Conservation (phyloP, 2,888 invertebrate genomes). For the Lochmaea crataegi region DNA sequence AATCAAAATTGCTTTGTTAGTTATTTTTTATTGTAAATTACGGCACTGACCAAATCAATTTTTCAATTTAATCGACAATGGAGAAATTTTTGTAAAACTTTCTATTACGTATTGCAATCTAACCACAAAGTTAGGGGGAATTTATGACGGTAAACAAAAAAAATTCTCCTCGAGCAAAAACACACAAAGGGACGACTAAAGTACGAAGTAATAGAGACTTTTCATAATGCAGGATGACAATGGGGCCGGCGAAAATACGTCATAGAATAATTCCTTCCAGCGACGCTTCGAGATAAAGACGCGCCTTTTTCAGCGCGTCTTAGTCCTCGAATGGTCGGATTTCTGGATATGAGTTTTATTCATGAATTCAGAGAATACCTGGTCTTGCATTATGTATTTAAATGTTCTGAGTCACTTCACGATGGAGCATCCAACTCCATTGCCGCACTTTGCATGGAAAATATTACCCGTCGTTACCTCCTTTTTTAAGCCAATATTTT, state of each 20-base stretch:
- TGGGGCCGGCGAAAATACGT: slow-evolving; percentile 44
- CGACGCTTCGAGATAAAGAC: slow-evolving; percentile 44
- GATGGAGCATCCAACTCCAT: slow-evolving; percentile 44
- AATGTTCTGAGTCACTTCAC: slow-evolving; percentile 56
- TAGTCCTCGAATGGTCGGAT: slow-evolving; percentile 43
- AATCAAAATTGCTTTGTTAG: no score
- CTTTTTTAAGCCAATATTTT: slow-evolving; percentile 42
- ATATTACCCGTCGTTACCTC: slow-evolving; percentile 44
- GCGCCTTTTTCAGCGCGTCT: slow-evolving; percentile 45
- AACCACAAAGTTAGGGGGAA: slow-evolving; percentile 32
- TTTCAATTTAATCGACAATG: slow-evolving; percentile 17
- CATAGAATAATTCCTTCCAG: slow-evolving; percentile 46
- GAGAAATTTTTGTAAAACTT: slow-evolving; percentile 19
- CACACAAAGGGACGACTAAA: slow-evolving; percentile 42
- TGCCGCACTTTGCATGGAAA: slow-evolving; percentile 46
- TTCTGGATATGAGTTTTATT: slow-evolving; percentile 54
- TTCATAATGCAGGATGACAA: slow-evolving; percentile 49
- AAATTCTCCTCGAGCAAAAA: slow-evolving; percentile 46
- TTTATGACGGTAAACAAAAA: slow-evolving; percentile 45
- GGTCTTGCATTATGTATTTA: slow-evolving; percentile 61
- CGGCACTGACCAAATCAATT: neutral
- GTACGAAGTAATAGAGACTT: slow-evolving; percentile 49
- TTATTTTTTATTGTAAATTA: no score
- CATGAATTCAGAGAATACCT: slow-evolving; percentile 59
- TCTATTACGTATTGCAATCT: slow-evolving; percentile 20